A percentile compares a stretch with the other conserved stretches of the same genome.
These are phyloP conservation scores for Ophioderma brevispina DNA, from an alignment of 35 echinoderm and acorn worm genomes.

Conservation along the genomic window DNA sequence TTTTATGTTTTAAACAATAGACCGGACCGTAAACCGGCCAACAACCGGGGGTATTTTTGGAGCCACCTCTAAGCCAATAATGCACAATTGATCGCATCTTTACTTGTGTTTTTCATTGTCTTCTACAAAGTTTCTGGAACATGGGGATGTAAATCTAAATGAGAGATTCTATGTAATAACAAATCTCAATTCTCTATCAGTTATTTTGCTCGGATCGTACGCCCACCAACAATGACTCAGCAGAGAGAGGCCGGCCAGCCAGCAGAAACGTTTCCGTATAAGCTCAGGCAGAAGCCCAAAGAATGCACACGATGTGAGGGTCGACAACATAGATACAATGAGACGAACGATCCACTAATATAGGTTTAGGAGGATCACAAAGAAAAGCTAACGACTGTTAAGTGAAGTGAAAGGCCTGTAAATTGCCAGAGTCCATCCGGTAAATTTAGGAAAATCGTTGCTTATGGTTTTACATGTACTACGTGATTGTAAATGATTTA, in stretches of 20 bases:
- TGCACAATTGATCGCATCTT: too few species aligned
- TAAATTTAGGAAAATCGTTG: background rate
- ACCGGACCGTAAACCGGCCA: too few species aligned
- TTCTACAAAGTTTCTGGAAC: too few species aligned
- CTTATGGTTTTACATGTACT: too few species aligned
- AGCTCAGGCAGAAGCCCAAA: constrained; percentile 51
- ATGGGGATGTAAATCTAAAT: too few species aligned
- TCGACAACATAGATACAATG: constrained; percentile 29
- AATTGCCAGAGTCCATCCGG: constrained; percentile 15
- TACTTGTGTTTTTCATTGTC: too few species aligned
- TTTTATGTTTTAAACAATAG: too few species aligned
- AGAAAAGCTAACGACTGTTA: background rate
- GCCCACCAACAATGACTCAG: background rate
- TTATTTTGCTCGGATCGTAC: constrained; percentile 22
- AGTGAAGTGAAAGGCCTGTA: background rate
- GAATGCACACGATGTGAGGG: background rate
- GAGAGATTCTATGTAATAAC: too few species aligned
- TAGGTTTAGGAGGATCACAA: constrained; percentile 34
- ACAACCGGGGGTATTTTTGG: too few species aligned
- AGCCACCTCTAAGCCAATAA: too few species aligned
- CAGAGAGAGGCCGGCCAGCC: constrained; percentile 2
- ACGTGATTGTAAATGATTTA: too few species aligned
- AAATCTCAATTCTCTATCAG: too few species aligned
- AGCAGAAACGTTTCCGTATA: constrained; percentile 80
- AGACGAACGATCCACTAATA: constrained; percentile 57